A percentile compares a stretch with the other conserved stretches of the same genome.
phyloP scores from a whole-genome alignment of 2,797 vertebrate genomes.

The Brotula barbata region DNA sequence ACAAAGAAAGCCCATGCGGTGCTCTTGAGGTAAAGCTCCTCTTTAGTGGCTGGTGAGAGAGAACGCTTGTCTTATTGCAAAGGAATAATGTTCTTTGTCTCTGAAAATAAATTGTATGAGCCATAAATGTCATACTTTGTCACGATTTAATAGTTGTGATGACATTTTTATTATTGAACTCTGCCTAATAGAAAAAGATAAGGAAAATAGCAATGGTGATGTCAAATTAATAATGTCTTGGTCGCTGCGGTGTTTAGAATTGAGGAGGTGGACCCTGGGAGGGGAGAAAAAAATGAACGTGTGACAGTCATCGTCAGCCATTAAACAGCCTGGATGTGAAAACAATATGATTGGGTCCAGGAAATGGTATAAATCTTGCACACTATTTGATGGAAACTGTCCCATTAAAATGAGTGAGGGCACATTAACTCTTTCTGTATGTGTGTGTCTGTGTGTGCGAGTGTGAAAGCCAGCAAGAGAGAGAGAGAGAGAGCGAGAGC shows the following conservation, averaged over 20 bases:
- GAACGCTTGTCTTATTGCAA: conserved; percentile 28
- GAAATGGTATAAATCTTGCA: conserved; percentile 42
- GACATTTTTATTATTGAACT: conserved; percentile 74
- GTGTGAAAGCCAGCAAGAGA: conserved; percentile 3
- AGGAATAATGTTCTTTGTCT: conserved; percentile 63
- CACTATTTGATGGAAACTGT: conserved; percentile 51
- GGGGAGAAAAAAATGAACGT: conserved; percentile 30
- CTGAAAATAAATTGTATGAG: conserved; percentile 55
- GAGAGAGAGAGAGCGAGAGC: conserved; percentile 8
- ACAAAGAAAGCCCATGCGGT: conserved; percentile 2
- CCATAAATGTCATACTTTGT: conserved; percentile 70
- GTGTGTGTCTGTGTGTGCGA: conserved; percentile 17
- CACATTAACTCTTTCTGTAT: conserved; percentile 42
- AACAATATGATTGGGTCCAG: conserved; percentile 55
- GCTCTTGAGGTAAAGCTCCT: conserved; percentile 22
- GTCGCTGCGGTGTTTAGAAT: conserved; percentile 39
- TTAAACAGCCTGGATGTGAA: conserved; percentile 43
- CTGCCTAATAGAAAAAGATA: conserved; percentile 72
- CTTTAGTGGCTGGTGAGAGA: conserved; percentile 5
- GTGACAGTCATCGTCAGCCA: conserved; percentile 17
- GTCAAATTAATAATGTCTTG: conserved; percentile 60
- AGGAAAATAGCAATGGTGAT: conserved; percentile 64
- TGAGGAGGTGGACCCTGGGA: conserved; percentile 29
- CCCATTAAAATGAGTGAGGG: conserved; percentile 70
- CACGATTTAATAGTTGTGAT: conserved; percentile 60